These are phyloP conservation scores for Heterodera schachtii DNA, from an alignment of 1,140 invertebrate genomes.

Conservation along the genomic window DNA sequence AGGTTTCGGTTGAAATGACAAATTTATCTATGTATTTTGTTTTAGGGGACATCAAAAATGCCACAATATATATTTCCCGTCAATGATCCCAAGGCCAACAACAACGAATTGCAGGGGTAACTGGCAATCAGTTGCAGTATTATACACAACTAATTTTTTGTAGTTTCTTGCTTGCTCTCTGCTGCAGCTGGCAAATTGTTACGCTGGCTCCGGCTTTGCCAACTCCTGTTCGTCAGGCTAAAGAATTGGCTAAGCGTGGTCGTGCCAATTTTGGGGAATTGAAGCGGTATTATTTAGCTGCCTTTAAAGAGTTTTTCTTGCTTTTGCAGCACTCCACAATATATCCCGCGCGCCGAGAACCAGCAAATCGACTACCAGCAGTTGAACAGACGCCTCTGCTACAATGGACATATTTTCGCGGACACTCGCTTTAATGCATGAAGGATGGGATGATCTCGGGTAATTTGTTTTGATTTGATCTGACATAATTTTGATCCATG, in stretches of 20 bases:
- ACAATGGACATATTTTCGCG: slow-evolving; percentile 2
- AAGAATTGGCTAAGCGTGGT: slow-evolving; percentile 31
- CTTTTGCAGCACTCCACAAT: neutral
- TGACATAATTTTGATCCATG: too few relatives aligned
- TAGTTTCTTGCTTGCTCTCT: slow-evolving; percentile 23
- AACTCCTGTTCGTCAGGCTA: slow-evolving; percentile 21
- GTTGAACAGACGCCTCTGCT: slow-evolving; percentile 17
- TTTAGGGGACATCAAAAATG: slow-evolving; percentile 33
- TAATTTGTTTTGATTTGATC: too few relatives aligned
- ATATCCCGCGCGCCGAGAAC: slow-evolving; percentile 8
- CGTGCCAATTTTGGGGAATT: slow-evolving; percentile 28
- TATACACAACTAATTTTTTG: slow-evolving; percentile 3
- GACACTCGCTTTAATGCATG: slow-evolving; percentile 30
- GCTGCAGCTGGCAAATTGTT: slow-evolving; percentile 31
- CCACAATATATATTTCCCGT: slow-evolving; percentile 31
- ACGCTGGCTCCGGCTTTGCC: slow-evolving; percentile 17
- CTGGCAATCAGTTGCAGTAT: neutral
- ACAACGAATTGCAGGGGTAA: slow-evolving; percentile 10
- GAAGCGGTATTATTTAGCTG: neutral
- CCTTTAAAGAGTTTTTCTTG: too few relatives aligned
- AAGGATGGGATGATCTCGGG: neutral
- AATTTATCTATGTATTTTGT: neutral
- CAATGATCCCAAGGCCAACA: slow-evolving; percentile 20
- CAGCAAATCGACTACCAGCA: neutral
- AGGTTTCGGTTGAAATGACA: neutral